Evolutionary conservation across 2,888 invertebrate genomes (phyloP), one percentile per base, ranked within the genome.

Genomic region (Ornithoptera priamus): DNA sequence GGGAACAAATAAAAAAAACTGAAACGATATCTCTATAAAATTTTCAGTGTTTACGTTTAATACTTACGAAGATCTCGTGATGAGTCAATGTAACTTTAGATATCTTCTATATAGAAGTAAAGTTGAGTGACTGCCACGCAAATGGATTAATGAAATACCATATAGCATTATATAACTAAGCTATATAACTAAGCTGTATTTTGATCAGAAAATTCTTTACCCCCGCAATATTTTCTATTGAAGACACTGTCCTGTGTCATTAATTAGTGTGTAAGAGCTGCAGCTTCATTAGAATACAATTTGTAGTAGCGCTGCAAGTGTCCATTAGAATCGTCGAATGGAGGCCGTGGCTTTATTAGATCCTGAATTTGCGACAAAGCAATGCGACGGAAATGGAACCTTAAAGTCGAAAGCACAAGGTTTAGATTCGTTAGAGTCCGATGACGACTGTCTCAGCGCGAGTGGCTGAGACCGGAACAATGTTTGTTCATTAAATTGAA

Each of bases 401-500:
- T 42, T 50, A 62, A 24, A 2, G 1, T 20, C 15, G 24, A 8
- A 22, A 4, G 12, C 15, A 8, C 63, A 70, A 24, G 57, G 61
- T 46, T 20, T 36, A 53, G 39, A 53, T 70, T 63, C 46, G 22
- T 50, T 30, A 15, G n/a, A 42, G 17, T 18, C 0, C 36, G 20
- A 30, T 6, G 58, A 30, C 59, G 68, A 65, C 69, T 67, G 53
- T 70, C 59, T 66, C 62, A 71, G 60, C 57, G 50, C 62, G 62
- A 70, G 71, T 70, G 69, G 46, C 64, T 58, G 68, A 62, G 68
- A 57, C 24, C 64, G 59, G 67, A 71, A 68, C 69, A 64, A 66
- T 70, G 58, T 73, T 73, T 71, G 67, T 71, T 72, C 69, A 72
- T 72, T 71, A 72, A 73, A 72, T 66, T 59, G 62, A 70, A 62